These are phyloP conservation scores for Acrobasis consociella DNA, from an alignment of 2,888 invertebrate species.

Conservation along the genomic window DNA sequence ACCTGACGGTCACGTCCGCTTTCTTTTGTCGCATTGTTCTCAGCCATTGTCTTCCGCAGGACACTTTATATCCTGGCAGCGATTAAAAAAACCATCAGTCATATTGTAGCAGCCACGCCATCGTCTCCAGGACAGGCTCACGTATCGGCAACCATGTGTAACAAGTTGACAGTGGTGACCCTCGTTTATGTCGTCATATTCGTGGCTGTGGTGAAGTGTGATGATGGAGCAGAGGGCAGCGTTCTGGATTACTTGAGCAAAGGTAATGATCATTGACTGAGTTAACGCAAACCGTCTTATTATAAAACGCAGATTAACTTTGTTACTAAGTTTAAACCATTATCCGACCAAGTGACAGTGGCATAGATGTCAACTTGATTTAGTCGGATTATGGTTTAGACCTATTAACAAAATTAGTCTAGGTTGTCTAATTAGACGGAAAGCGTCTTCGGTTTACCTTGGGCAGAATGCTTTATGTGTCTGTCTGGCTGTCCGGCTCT, in stretches of 20 bases:
- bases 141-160: conserved; percentile 56
- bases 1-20: conserved; percentile 74
- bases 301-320: no score
- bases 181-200: conserved; percentile 65
- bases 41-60: conserved; percentile 72
- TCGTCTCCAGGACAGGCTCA: conserved; percentile 35
- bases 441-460: no score
- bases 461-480: no score
- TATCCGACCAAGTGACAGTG: no score
- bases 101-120: conserved; percentile 54
- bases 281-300: no score
- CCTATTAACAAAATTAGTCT: no score
- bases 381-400: no score
- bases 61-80: conserved; percentile 78
- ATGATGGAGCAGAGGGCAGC: conserved; percentile 44
- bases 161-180: conserved; percentile 62
- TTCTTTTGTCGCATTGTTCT: conserved; percentile 75
- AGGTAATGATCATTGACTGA: conserved; percentile 46
- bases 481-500: no score
- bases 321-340: no score
- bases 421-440: no score
- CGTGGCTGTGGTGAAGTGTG: conserved; percentile 62
- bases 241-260: conserved; percentile 54
- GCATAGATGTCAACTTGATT: no score
- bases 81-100: conserved; percentile 67